Percentiles rank a stretch among this genome's conserved stretches.
Evolutionary conservation across 1,140 invertebrate genomes (phyloP).

Genomic region (Hylaeus volcanicus): DNA sequence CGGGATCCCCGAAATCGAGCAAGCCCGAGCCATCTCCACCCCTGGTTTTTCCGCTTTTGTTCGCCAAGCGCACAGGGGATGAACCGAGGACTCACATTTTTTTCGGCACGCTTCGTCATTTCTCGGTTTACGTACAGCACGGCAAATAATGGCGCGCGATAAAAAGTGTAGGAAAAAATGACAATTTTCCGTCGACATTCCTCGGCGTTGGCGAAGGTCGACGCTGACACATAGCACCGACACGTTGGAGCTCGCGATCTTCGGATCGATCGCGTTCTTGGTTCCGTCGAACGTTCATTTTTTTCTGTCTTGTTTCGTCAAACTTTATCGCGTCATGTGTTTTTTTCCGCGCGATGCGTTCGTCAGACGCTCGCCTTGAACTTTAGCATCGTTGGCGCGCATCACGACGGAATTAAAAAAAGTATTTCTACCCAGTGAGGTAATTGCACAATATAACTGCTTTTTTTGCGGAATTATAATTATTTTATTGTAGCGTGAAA

Average conservation of each 20-base stretch:
- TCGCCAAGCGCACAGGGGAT: conserved; percentile 21
- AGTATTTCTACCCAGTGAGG: no score
- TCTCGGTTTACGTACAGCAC: background rate
- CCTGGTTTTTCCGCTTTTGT: conserved; percentile 59
- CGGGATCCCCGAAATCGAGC: conserved; percentile 24
- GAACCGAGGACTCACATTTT: conserved; percentile 36
- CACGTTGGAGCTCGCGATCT: conserved; percentile 6
- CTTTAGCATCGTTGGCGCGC: conserved; percentile 16
- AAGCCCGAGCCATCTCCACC: conserved; percentile 12
- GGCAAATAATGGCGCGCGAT: no score
- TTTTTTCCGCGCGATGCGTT: background rate
- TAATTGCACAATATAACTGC: background rate
- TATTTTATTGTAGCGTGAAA: no score
- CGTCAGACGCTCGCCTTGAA: conserved; percentile 28
- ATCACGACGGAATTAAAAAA: no score
- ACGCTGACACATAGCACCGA: conserved; percentile 13
- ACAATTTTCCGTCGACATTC: background rate
- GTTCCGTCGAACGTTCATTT: conserved; percentile 22
- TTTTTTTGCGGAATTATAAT: background rate
- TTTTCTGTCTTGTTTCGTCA: conserved; percentile 25
- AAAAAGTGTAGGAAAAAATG: no score
- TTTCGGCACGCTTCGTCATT: conserved; percentile 17
- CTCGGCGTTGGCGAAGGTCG: conserved; percentile 31
- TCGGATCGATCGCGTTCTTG: conserved; percentile 43
- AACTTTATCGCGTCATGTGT: conserved; percentile 17